Base-by-base conservation (phyloP, 2,888 invertebrate species). In the Pachliopta kotzebuea region DNA sequence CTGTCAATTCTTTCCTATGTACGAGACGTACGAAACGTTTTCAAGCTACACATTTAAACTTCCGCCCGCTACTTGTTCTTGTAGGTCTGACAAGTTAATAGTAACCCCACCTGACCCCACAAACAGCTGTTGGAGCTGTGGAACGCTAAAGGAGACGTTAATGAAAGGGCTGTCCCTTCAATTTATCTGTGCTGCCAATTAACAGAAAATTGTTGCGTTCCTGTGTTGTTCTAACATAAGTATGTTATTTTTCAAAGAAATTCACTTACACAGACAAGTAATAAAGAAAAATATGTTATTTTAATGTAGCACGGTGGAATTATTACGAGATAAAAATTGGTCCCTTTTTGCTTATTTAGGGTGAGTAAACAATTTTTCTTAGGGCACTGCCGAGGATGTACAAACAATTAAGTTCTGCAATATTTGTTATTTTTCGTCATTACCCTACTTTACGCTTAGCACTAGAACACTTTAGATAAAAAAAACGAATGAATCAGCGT, bases 371-470 rank as follows among this genome's bases (percentile, higher is more conserved):
- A 85, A 79, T 85, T 89, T 77, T 85, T 84, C 67, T 83, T 84
- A 83, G 85, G 84, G 83, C 83, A 74, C 74, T 74, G 63, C 66
- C 74, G 84, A 83, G 80, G 80, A 82, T 75, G 71, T 70, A 75
- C 71, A 80, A 78, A 80, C 69, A 68, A 60, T 63, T 61, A 67
- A 67, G 78, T 81, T 79, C 79, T 74, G 84, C 85, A 85, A 88
- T 89, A 86, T 88, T 90, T 90, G 87, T 84, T 83, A 86, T 84
- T 89, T 90, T 88, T 88, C 86, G 89, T 84, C 89, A 89, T 85
- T 85, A 88, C 76, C 85, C 90, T 74, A 84, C 83, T 85, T 89
- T 71, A 65, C 59, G 31, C 61, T 45, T 8, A 45, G n/a, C n/a
- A 45, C 42, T 18, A 45, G 11, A 14, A 42, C 14, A 42, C 1